A percentile compares a stretch with the other conserved stretches of the same genome.
phyloP scores from a whole-genome alignment of 30 jellyfish, hydroid and myxozoan genomes.

The Aurelia sp. region DNA sequence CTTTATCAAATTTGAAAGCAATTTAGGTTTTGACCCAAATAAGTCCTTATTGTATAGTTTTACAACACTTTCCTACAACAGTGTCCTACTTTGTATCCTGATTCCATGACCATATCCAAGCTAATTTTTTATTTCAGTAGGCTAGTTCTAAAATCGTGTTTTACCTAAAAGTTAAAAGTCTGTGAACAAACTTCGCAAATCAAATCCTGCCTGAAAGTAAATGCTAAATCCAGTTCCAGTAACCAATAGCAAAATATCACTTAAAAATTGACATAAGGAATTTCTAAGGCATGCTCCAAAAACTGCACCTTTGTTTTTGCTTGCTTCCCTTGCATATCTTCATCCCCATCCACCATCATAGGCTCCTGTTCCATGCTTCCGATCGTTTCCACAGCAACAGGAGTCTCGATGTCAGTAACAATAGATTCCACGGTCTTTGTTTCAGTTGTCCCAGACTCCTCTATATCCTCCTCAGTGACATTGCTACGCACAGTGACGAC shows the following conservation, averaged over 20 bases:
- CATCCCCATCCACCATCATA: background rate
- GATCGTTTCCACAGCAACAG: background rate
- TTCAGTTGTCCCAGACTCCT: constrained; percentile 14
- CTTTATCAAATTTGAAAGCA: no score
- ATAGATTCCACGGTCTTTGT: constrained; percentile 9
- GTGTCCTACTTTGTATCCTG: no score
- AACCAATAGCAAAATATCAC: background rate
- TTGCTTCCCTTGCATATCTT: background rate
- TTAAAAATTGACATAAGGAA: constrained; percentile 25
- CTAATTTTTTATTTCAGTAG: no score
- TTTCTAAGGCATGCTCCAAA: constrained; percentile 47
- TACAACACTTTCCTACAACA: no score
- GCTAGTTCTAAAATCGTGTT: no score
- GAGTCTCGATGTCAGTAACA: constrained; percentile 20
- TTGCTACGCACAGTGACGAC: constrained; percentile 71
- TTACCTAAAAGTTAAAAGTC: no score
- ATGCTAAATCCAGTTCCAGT: no score
- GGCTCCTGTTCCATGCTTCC: constrained; percentile 11
- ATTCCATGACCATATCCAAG: no score
- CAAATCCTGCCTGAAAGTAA: no score
- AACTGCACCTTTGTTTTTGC: constrained; percentile 46
- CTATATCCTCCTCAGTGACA: constrained; percentile 59
- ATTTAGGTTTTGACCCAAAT: no score
- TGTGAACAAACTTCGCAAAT: no score
- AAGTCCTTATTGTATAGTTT: no score